Evolutionary conservation across 2,888 invertebrate species (phyloP), one percentile per base, ranked within the genome.

Genomic region (Andrena marginata): DNA sequence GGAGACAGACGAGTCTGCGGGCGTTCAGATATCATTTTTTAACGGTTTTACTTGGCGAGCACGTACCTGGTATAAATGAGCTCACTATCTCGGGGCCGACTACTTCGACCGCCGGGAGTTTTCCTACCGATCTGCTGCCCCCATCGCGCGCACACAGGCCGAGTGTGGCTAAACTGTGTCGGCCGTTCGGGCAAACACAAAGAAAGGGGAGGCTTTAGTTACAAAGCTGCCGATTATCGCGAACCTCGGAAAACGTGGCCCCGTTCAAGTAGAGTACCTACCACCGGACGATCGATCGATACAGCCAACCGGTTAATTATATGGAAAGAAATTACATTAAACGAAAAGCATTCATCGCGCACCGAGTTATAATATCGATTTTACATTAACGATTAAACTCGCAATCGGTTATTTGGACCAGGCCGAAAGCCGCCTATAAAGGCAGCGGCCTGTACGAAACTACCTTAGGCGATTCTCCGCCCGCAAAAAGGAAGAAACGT

Each of bases 1-100:
- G 72, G 79, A 85, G 80, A 70, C 68, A 69, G 72, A 20, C 59
- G 73, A 70, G 72, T 72, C 77, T 67, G 80, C 74, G 79, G 62
- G 73, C 78, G 82, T 88, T 88, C 87, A 86, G 87, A 88, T 91
- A 91, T 92, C 89, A 92, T 92, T 92, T 92, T 92, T 92, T 92
- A 92, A 87, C 89, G 88, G 90, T 91, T 91, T 89, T 88, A 90
- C 89, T 87, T 89, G 72, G 76, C 87, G 80, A 86, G 87, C 90
- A 91, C 89, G 89, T 92, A 80, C 72, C 83, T 82, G 84, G 87
- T 90, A 92, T 90, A 92, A 92, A 92, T 91, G 91, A 90, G 87
- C 85, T 69, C 84, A 78, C 85, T 90, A 91, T 91, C 91, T 87
- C 86, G 60, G 73, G 54, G 56, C 64, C 75, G 73, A 78, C 72